Evolutionary conservation across 2,888 invertebrate genomes (phyloP), one percentile per base, ranked within the genome.

Genomic region (Nephrotoma guestfalica): DNA sequence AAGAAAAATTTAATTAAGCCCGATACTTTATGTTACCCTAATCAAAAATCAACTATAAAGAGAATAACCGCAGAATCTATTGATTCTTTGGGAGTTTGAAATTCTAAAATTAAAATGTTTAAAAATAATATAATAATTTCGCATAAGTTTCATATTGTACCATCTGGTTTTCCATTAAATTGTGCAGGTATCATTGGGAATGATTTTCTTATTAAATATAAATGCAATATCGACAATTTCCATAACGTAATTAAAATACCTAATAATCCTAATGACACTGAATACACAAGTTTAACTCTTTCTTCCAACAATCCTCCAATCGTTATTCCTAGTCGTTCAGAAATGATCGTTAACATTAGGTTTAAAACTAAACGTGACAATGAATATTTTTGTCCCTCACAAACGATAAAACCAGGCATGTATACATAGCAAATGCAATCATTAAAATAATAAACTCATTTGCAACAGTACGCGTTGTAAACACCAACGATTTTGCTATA

Each of bases 91-190:
- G 87, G 86, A n/a, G 71, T 83, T 15, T 87, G 86, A 40, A 57
- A 42, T 84, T 83, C 85, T 43, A 87, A 87, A 5, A 84, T 88
- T 42, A 71, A 71, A 43, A n/a, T n/a, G n/a, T 42, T 88, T 18
- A 40, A 71, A 42, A 71, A 85, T 51, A 41, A 86, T n/a, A 84
- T 7, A 45, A 84, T 15, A 43, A 43, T 87, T 45, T 40, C 41
- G 18, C 86, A 87, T 71, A 40, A 83, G 30, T 87, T 88, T 85
- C 87, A 88, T 42, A 87, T 87, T 18, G 87, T 88, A 18, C 85
- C 85, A 7, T 41, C 86, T 45, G 57, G 71, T 86, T 87, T 87
- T 71, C 86, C 87, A 13, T 83, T 86, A 18, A 41, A 41, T 11
- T 57, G 86, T 47, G 86, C 85, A 18, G 87, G 86, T 11, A 86